Base-by-base conservation (phyloP, 2,888 invertebrate species). In the Lepidocyrtoides sp. region DNA sequence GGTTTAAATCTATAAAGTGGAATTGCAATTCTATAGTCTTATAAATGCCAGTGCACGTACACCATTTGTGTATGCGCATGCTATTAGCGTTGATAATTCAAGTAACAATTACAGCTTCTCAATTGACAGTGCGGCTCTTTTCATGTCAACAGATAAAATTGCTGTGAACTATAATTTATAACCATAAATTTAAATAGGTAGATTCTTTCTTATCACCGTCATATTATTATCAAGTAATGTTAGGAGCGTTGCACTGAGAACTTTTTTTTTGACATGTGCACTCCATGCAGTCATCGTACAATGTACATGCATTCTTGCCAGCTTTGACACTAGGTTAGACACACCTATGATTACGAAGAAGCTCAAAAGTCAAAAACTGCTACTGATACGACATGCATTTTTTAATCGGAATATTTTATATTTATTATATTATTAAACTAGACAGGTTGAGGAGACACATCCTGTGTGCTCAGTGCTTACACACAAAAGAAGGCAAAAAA, bases 361-460 rank as follows among this genome's bases (percentile, higher is more conserved):
- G n/a, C n/a, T n/a, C n/a, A n/a, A 10, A n/a, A 3, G 14, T n/a
- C 66, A 66, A 63, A 63, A 29, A 63, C 1, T 63, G 63, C 66
- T 66, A 66, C 66, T 66, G 57, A 17, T 66, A 66, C 17, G 2
- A 2, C 36, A 36, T 26, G 26, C 8, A 12, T 23, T 63, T 23
- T 26, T 63, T 36, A 5, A 36, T 8, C n/a, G n/a, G n/a, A 36
- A 5, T 36, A 36, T 36, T 36, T 36, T 36, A 36, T 36, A 36
- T 36, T 36, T 36, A 44, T 44, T 44, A 44, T 44, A 14, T 63
- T 63, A 66, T 66, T 41, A 8, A n/a, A 69, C 17, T 0, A 69
- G 69, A 69, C 69, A 69, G 4, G 41, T 63, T 41, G 69, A 66
- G n/a, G n/a, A 32, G 14, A 29, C 29, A 66, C 32, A 26, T 66